Evolutionary conservation across 2,113 vertebrate species (phyloP).

Genomic region (Hyperopisus bebe): DNA sequence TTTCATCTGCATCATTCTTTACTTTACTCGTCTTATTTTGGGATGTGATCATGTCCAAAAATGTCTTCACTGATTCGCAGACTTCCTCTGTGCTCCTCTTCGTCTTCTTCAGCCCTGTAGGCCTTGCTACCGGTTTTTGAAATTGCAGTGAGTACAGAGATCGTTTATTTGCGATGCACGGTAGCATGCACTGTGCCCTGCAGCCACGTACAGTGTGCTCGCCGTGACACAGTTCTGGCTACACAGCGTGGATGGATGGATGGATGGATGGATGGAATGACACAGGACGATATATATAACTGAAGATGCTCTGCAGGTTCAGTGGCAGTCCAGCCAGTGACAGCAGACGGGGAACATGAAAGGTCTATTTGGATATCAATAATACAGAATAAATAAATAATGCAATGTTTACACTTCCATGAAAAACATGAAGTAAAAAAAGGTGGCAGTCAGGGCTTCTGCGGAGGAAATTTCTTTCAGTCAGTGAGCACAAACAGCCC

Average conservation of each 20-base stretch:
- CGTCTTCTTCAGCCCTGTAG: no score
- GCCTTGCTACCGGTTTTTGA: no score
- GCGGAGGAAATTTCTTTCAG: not conserved
- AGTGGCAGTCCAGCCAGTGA: not conserved
- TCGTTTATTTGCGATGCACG: not conserved
- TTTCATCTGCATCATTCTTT: not conserved
- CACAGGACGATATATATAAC: not conserved
- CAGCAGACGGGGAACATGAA: not conserved
- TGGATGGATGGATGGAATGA: not conserved
- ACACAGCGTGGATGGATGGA: not conserved
- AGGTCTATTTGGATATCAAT: not conserved
- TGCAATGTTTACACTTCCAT: slow-evolving; percentile 1
- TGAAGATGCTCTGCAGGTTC: not conserved
- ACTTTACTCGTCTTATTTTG: not conserved
- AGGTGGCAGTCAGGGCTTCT: not conserved
- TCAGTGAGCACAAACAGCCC: not conserved
- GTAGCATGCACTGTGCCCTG: not conserved
- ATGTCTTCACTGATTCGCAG: not conserved
- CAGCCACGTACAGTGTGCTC: not conserved
- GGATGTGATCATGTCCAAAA: not conserved
- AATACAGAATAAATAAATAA: slow-evolving; percentile 16
- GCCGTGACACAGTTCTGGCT: not conserved
- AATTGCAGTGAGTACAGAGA: not conserved
- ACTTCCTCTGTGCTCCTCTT: not conserved
- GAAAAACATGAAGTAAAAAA: not conserved